Evolutionary conservation across 2,797 vertebrate genomes (phyloP).

Genomic region (Scomberomorus guttatus): DNA sequence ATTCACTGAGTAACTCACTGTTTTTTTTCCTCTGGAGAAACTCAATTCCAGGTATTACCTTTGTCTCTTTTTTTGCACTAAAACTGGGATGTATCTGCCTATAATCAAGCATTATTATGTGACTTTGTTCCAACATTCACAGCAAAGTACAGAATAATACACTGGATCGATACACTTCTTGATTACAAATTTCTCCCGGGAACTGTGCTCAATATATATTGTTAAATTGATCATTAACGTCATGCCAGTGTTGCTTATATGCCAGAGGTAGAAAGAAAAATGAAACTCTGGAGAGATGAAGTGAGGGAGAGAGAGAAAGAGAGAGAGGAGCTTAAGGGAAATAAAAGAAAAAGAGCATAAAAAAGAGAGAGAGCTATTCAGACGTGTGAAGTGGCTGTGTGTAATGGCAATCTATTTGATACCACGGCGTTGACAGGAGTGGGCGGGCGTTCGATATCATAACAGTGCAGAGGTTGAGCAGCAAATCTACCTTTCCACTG

Average conservation of each 20-base stretch:
- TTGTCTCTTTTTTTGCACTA: slow-evolving; percentile 36
- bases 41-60: slow-evolving; percentile 53
- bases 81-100: slow-evolving; percentile 53
- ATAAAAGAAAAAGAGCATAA: slow-evolving; percentile 46
- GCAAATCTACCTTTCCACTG: slow-evolving; percentile 58
- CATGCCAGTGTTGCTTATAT: slow-evolving; percentile 63
- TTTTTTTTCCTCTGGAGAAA: slow-evolving; percentile 41
- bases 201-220: slow-evolving; percentile 75
- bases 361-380: slow-evolving; percentile 44
- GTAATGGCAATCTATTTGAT: slow-evolving; percentile 70
- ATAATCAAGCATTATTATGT: slow-evolving; percentile 68
- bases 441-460: slow-evolving; percentile 65
- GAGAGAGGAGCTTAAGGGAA: slow-evolving; percentile 52
- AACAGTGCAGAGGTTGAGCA: slow-evolving; percentile 56
- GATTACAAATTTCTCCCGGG: slow-evolving; percentile 79
- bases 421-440: slow-evolving; percentile 58
- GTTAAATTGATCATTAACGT: slow-evolving; percentile 78
- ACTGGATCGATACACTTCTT: slow-evolving; percentile 72
- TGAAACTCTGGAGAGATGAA: slow-evolving; percentile 57
- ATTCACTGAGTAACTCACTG: slow-evolving; percentile 29
- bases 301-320: slow-evolving; percentile 13
- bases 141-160: slow-evolving; percentile 73
- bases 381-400: slow-evolving; percentile 60
- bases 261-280: slow-evolving; percentile 70
- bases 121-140: slow-evolving; percentile 59